Conservation (phyloP, 2,113 vertebrate genomes). For the Hyaena hyaena region DNA sequence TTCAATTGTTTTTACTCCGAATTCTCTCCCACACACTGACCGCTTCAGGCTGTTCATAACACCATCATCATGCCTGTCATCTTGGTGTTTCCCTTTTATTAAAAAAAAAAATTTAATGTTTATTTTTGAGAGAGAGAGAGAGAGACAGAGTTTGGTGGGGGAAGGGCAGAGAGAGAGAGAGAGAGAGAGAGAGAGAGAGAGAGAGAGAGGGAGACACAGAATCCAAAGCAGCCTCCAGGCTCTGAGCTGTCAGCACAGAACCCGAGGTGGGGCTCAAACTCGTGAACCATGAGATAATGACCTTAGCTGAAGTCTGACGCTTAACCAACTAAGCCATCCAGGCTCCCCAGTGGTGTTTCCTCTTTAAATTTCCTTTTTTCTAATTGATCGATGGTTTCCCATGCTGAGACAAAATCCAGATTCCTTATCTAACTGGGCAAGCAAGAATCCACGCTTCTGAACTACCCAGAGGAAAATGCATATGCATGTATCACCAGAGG, state of each 20-base stretch:
- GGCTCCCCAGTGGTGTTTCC: neutral
- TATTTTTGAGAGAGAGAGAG: too few relatives aligned
- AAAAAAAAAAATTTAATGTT: too few relatives aligned
- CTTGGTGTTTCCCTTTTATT: neutral
- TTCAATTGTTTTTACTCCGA: neutral
- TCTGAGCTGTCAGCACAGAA: too few relatives aligned
- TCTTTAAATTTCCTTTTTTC: neutral
- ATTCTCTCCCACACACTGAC: neutral
- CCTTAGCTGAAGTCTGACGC: too few relatives aligned
- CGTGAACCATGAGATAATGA: too few relatives aligned
- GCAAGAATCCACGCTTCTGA: neutral
- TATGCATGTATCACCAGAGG: neutral
- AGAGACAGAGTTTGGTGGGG: too few relatives aligned
- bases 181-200: too few relatives aligned
- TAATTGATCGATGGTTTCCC: neutral
- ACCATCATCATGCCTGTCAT: neutral
- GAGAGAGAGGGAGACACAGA: too few relatives aligned
- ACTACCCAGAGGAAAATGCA: neutral
- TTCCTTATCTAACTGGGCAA: neutral
- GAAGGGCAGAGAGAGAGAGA: too few relatives aligned
- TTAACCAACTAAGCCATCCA: too few relatives aligned
- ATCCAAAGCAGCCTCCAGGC: too few relatives aligned
- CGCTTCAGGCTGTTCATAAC: neutral
- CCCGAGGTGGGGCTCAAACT: too few relatives aligned
- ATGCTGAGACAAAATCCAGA: neutral